Conservation (phyloP, 2,888 invertebrate species). For the Lasius platythorax region DNA sequence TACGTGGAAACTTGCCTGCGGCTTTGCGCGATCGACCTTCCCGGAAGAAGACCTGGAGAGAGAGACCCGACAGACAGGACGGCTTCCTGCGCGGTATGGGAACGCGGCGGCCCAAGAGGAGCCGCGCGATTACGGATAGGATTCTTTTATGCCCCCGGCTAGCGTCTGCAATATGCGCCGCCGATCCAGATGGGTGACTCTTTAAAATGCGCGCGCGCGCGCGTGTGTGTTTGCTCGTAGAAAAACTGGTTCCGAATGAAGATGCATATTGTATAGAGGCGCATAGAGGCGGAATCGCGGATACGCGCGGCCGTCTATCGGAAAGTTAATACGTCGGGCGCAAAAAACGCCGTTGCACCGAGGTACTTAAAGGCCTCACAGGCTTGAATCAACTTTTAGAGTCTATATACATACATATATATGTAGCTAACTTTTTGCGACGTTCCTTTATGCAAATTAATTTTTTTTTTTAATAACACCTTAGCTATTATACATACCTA, state of each 20-base stretch:
- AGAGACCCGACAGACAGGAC: conserved; percentile 53
- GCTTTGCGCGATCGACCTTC: conserved; percentile 72
- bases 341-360: background rate
- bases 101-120: background rate
- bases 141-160: conserved; percentile 34
- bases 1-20: conserved; percentile 72
- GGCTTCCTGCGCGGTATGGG: conserved; percentile 52
- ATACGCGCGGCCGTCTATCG: conserved; percentile 23
- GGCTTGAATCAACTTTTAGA: background rate
- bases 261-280: conserved; percentile 54
- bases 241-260: conserved; percentile 65
- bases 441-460: too few relatives aligned
- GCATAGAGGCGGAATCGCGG: conserved; percentile 27
- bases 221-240: conserved; percentile 40
- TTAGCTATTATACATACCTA: background rate
- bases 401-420: background rate
- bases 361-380: conserved; percentile 2
- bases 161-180: conserved; percentile 33
- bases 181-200: conserved; percentile 39
- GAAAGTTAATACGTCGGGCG: conserved; percentile 14
- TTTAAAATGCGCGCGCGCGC: conserved; percentile 43
- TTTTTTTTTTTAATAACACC: too few relatives aligned
- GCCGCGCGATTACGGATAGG: conserved; percentile 43
- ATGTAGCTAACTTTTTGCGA: too few relatives aligned
- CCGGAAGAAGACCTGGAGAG: conserved; percentile 69